Percentiles rank a stretch among this genome's conserved stretches.
phyloP scores from a whole-genome alignment of 2,888 invertebrate genomes.

The Eristalis intricaria region DNA sequence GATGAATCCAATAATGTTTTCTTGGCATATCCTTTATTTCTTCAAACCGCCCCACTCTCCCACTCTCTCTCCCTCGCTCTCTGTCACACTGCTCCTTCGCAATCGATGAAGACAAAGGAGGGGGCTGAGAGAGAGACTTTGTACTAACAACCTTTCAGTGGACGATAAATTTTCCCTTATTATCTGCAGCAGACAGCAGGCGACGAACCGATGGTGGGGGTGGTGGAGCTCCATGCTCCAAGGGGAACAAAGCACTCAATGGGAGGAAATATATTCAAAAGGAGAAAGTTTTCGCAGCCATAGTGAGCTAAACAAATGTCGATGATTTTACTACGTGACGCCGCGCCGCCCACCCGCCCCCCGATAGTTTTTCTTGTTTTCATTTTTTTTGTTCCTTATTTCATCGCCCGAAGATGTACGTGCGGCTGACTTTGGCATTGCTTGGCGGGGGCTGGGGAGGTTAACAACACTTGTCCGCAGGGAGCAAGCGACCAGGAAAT shows the following conservation, averaged over 20 bases:
- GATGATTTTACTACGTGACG: slow-evolving; percentile 51
- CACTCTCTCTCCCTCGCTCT: too few species aligned
- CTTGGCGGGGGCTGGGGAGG: background rate
- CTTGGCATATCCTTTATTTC: background rate
- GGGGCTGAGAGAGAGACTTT: slow-evolving; percentile 22
- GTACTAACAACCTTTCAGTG: slow-evolving; percentile 1
- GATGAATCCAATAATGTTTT: slow-evolving; percentile 29
- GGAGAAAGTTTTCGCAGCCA: slow-evolving; percentile 55
- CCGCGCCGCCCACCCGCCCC: background rate
- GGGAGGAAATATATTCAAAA: slow-evolving; percentile 55
- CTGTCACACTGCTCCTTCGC: background rate
- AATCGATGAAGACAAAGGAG: background rate
- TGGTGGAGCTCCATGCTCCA: background rate
- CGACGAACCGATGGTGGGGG: slow-evolving; percentile 1
- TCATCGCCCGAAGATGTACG: background rate
- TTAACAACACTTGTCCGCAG: slow-evolving; percentile 39
- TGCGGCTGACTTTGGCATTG: slow-evolving; percentile 8
- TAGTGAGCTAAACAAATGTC: slow-evolving; percentile 47
- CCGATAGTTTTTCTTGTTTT: slow-evolving; percentile 35
- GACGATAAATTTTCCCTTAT: slow-evolving; percentile 52
- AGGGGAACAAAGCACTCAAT: slow-evolving; percentile 39
- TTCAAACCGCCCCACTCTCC: background rate
- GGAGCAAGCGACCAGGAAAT: slow-evolving; percentile 33
- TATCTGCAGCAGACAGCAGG: slow-evolving; percentile 47
- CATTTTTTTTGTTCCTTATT: too few species aligned